Conservation (phyloP, 2,888 invertebrate genomes). For the Leptinotarsa tumamoca region DNA sequence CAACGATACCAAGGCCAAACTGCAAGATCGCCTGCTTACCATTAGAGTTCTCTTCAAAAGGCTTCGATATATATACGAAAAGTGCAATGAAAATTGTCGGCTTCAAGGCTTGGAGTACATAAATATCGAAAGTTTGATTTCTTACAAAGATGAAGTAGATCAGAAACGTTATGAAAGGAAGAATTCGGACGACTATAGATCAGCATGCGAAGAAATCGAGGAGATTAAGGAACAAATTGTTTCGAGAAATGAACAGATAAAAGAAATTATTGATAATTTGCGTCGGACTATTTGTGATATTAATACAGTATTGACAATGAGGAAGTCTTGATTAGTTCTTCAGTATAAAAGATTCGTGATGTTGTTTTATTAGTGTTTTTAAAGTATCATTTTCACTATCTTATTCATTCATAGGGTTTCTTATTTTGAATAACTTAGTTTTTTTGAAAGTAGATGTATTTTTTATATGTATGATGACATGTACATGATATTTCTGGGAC, state of each 20-base stretch:
- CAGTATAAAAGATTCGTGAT: too few species aligned
- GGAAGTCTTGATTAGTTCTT: constrained; percentile 73
- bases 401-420: too few species aligned
- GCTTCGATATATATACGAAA: constrained; percentile 88
- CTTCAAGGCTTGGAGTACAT: constrained; percentile 92
- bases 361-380: too few species aligned
- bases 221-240: constrained; percentile 92
- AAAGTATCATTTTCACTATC: too few species aligned
- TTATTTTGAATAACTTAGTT: too few species aligned
- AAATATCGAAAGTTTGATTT: constrained; percentile 90
- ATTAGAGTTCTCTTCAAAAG: constrained; percentile 86
- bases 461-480: too few species aligned
- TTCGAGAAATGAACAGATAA: constrained; percentile 89
- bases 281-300: constrained; percentile 96
- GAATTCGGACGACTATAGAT: constrained; percentile 86
- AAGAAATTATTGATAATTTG: constrained; percentile 94
- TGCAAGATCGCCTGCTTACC: constrained; percentile 87
- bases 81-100: constrained; percentile 91
- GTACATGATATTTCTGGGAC: too few species aligned
- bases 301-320: constrained; percentile 96
- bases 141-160: constrained; percentile 88
- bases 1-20: constrained; percentile 88
- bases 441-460: too few species aligned
- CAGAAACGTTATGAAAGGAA: constrained; percentile 88
- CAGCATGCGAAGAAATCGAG: constrained; percentile 85